Evolutionary conservation across 2,888 invertebrate genomes (phyloP).

Genomic region (Seira sanloemensis): DNA sequence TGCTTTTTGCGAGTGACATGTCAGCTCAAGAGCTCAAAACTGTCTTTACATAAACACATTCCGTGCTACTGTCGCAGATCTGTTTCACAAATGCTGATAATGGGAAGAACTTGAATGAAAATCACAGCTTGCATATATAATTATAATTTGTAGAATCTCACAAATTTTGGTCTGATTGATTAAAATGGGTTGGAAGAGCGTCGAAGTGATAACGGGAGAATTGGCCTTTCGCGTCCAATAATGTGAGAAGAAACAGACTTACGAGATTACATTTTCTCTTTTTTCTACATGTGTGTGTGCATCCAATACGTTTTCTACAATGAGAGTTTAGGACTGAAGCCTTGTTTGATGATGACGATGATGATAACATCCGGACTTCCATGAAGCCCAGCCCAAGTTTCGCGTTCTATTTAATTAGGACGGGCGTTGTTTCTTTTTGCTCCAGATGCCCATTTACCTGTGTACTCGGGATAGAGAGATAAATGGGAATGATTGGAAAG

Average conservation of each 20-base stretch:
- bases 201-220: not conserved
- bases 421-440: conserved; percentile 67
- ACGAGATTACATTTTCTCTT: not conserved
- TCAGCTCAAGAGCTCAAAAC: no score
- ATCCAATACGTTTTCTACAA: not conserved
- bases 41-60: no score
- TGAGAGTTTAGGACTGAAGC: not conserved
- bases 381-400: conserved; percentile 63
- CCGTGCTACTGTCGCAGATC: no score
- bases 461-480: not conserved
- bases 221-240: not conserved
- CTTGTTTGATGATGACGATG: conserved; percentile 39
- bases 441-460: conserved; percentile 64
- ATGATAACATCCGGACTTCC: conserved; percentile 70
- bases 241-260: not conserved
- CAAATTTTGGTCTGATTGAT: not conserved
- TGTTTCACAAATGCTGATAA: no score
- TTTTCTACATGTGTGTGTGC: no score
- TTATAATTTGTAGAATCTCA: no score
- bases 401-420: conserved; percentile 67
- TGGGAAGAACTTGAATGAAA: no score
- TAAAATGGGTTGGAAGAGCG: not conserved
- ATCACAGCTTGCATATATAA: no score
- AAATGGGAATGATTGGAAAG: not conserved
- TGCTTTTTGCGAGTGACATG: no score